phyloP scores from a whole-genome alignment of 2,113 vertebrate genomes.

The Astatotilapia flaviijosephi region DNA sequence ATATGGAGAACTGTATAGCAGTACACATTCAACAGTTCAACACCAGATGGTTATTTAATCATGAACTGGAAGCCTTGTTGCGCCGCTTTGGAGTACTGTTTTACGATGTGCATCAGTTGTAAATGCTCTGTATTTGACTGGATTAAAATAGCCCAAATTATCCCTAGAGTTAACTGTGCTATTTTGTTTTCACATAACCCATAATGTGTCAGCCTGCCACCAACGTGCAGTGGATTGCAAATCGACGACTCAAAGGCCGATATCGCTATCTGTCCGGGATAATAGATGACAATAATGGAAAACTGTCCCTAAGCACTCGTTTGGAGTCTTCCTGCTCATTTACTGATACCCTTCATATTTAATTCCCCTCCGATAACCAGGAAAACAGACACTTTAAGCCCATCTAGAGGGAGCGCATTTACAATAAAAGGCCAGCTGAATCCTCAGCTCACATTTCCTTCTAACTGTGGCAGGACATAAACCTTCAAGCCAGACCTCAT shows the following conservation, averaged over 20 bases:
- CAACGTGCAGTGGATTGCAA: slow-evolving; percentile 29
- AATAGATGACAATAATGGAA: slow-evolving; percentile 72
- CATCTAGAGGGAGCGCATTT: slow-evolving; percentile 68
- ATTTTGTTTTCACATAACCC: slow-evolving; percentile 54
- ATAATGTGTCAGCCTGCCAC: slow-evolving; percentile 39
- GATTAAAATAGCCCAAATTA: slow-evolving; percentile 17
- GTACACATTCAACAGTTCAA: background rate
- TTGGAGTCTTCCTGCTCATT: slow-evolving; percentile 71
- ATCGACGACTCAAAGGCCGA: slow-evolving; percentile 42
- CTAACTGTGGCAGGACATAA: slow-evolving; percentile 70
- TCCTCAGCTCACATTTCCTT: slow-evolving; percentile 71
- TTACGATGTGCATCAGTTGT: slow-evolving; percentile 26
- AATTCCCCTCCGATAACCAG: slow-evolving; percentile 63
- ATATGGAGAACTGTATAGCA: background rate
- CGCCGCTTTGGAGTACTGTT: background rate
- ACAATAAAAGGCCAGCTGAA: slow-evolving; percentile 65
- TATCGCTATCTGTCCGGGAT: slow-evolving; percentile 61
- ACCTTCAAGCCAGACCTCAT: slow-evolving; percentile 73
- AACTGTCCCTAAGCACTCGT: slow-evolving; percentile 70
- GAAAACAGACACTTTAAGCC: slow-evolving; percentile 72
- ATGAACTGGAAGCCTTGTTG: background rate
- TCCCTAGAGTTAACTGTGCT: slow-evolving; percentile 19
- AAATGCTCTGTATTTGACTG: slow-evolving; percentile 24
- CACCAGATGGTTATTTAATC: slow-evolving; percentile 15
- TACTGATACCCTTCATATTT: slow-evolving; percentile 70